These are phyloP conservation scores for Dasypus novemcinctus DNA, from an alignment of 2,113 vertebrate species.

Conservation along the genomic window DNA sequence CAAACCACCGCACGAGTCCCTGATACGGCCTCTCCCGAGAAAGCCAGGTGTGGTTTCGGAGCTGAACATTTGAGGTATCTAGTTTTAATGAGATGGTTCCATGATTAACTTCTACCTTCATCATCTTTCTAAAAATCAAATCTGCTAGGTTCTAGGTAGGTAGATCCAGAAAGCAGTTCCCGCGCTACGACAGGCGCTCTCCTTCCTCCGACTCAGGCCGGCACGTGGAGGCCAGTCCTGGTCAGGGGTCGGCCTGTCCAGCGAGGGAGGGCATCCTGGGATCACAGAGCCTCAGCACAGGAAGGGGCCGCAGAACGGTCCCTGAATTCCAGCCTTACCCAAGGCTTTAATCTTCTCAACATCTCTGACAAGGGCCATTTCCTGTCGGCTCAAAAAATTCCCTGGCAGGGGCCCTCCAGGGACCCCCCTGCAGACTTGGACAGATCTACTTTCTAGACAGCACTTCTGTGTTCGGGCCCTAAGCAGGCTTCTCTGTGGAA, in stretches of 20 bases:
- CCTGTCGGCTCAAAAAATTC: not conserved
- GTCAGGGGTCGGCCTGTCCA: too few relatives aligned
- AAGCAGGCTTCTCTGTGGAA: not conserved
- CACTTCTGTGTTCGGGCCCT: not conserved
- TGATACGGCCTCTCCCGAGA: not conserved
- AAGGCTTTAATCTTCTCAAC: not conserved
- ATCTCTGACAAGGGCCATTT: not conserved
- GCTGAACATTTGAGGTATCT: constrained; percentile 32
- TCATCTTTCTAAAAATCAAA: not conserved
- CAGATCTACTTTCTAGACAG: not conserved
- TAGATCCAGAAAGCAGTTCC: not conserved
- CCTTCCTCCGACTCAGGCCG: not conserved
- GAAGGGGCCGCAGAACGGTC: not conserved
- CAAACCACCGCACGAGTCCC: not conserved
- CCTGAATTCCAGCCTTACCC: not conserved
- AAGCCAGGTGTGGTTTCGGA: not conserved
- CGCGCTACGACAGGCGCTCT: not conserved
- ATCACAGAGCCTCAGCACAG: not conserved
- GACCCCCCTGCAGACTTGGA: not conserved
- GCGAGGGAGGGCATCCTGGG: too few relatives aligned
- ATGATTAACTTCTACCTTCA: not conserved
- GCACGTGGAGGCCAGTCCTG: not conserved
- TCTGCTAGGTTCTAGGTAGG: not conserved
- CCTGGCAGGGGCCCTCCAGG: not conserved
- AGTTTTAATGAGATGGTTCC: constrained; percentile 53